Percentiles rank a stretch among this genome's conserved stretches.
phyloP scores from a whole-genome alignment of 2,888 invertebrate species.

The Thelaira solivaga region DNA sequence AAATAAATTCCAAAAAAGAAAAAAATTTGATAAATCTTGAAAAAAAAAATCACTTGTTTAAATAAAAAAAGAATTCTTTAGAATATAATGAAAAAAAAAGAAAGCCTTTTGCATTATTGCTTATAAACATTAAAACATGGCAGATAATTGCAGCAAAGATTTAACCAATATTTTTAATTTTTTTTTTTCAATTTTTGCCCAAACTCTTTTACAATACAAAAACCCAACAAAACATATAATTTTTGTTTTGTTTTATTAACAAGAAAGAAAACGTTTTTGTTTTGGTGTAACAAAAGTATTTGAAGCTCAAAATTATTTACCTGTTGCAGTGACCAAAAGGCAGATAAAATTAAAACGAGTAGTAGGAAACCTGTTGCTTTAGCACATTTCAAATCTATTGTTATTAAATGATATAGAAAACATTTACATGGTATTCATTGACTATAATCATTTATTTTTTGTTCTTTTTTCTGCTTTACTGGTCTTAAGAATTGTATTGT shows the following conservation, averaged over 20 bases:
- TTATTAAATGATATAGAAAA: constrained; percentile 24
- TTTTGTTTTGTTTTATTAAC: background rate
- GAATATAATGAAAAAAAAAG: background rate
- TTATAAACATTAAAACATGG: background rate
- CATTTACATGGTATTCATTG: constrained; percentile 35
- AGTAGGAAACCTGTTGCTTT: constrained; percentile 44
- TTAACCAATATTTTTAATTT: background rate
- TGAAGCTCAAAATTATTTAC: constrained; percentile 29
- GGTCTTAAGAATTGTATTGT: constrained; percentile 40
- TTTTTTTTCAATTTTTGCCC: too few species aligned
- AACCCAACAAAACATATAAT: background rate
- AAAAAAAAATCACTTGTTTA: constrained; percentile 13
- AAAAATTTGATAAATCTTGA: background rate
- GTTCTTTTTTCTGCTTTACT: constrained; percentile 11
- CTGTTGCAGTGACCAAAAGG: constrained; percentile 24
- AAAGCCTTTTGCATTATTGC: background rate
- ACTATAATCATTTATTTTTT: constrained; percentile 37
- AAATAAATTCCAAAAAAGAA: constrained; percentile 10
- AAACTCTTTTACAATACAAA: background rate
- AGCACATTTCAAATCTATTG: background rate
- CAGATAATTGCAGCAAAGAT: constrained; percentile 36
- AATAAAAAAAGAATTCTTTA: background rate
- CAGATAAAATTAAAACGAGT: background rate
- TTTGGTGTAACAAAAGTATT: constrained; percentile 25
- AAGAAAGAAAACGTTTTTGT: constrained; percentile 22